Base-by-base conservation (phyloP, 2,113 vertebrate genomes). In the Scomber scombrus region DNA sequence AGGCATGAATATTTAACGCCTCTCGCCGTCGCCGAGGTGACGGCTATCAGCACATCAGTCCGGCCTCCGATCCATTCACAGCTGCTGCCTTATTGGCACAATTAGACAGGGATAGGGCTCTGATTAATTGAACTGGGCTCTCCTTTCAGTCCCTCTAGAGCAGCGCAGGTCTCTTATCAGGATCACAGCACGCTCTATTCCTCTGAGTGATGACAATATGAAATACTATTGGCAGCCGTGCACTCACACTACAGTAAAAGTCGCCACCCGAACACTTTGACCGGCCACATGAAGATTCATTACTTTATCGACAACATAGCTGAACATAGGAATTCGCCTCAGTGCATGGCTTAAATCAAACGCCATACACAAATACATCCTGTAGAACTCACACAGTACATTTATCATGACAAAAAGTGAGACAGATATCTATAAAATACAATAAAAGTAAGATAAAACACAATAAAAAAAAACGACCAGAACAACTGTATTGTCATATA, bases 1-100 rank as follows among this genome's bases (percentile, higher is more conserved):
- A 88, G 78, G 54, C 90, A 92, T 95, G 89, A 94, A 95, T 95
- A 93, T 94, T 93, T 94, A 89, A 93, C 78, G 78, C 26, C 70
- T 84, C 84, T 85, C 70, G 78, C 85, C 34, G 88, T 88, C 80
- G 71, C 89, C 75, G 89, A 80, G 86, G 88, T 92, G 93, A 93
- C 88, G 85, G 85, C 82, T 68, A 71, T 87, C 78, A 81, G 86
- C 73, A 3, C 65, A 51, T 90, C 91, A 81, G 66, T 57, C 80
- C 77, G 71, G 78, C 91, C 88, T 82, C 63, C 13, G 45, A 85
- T 91, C 90, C 78, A 49, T 88, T 89, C 78, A 81, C 89, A 91
- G 87, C 85, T 89, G 88, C 87, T 55, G 81, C 78, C 71, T 93
- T 85, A 92, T 91, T 87, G 90, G 88, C 75, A 85, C 87, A 91